Percentiles rank a stretch among this genome's conserved stretches.
Conservation (phyloP, 2,797 vertebrate species). For the Epinephelus awoara region DNA sequence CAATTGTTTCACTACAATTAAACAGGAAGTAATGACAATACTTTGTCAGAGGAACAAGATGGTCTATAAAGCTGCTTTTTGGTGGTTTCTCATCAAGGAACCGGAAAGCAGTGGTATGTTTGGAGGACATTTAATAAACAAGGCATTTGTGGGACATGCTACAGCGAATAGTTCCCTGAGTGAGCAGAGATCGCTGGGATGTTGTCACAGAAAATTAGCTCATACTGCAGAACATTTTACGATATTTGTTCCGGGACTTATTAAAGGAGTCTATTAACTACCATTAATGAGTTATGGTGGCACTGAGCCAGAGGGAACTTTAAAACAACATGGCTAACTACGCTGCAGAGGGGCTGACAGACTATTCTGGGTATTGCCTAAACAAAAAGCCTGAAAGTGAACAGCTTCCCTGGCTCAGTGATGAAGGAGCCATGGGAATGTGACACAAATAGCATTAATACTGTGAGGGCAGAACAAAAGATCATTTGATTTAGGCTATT, state of each 20-base stretch:
- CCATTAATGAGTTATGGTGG: slow-evolving; percentile 46
- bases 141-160: slow-evolving; percentile 19
- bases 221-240: slow-evolving; percentile 21
- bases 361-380: slow-evolving; percentile 20
- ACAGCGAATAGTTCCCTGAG: slow-evolving; percentile 24
- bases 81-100: slow-evolving; percentile 36
- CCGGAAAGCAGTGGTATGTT: slow-evolving; percentile 19
- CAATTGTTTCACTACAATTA: slow-evolving; percentile 6
- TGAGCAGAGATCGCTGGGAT: slow-evolving; percentile 1
- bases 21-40: slow-evolving; percentile 24
- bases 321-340: slow-evolving; percentile 40
- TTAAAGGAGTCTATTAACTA: slow-evolving; percentile 49
- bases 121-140: slow-evolving; percentile 47
- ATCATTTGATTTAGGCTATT: slow-evolving; percentile 10
- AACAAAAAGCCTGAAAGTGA: slow-evolving; percentile 41
- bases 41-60: neutral
- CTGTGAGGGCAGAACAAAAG: slow-evolving; percentile 7
- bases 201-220: slow-evolving; percentile 10
- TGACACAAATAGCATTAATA: slow-evolving; percentile 24
- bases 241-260: slow-evolving; percentile 28
- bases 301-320: slow-evolving; percentile 9
- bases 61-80: slow-evolving; percentile 22
- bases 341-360: slow-evolving; percentile 29
- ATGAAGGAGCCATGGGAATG: slow-evolving; percentile 23
- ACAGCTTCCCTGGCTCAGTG: slow-evolving; percentile 23